Evolutionary conservation across 2,888 invertebrate species (phyloP), one percentile per base, ranked within the genome.

Genomic region (Sycophila texana): DNA sequence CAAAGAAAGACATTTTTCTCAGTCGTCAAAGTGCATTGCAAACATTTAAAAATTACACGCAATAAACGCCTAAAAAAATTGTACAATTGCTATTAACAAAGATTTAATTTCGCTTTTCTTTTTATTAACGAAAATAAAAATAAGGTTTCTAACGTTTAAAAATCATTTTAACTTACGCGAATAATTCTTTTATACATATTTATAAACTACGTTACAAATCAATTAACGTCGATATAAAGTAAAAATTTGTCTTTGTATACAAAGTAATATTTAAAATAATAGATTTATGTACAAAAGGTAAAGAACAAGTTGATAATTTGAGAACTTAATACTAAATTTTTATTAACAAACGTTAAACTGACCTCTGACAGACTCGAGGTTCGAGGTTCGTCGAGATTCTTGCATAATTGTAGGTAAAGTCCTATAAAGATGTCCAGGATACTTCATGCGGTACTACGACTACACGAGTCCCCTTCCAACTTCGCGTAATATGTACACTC

Each of bases 241-340:
- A 14, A 7, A 61, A 63, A 39, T 30, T 13, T 70, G 70, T 16
- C 7, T 68, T 60, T 53, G 13, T 60, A 16, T 60, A 16, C 7
- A 5, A 65, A 57, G 30, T n/a, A 71, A 58, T 51, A 60, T n/a
- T 58, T 30, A 12, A 66, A 65, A 30, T 26, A 63, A 63, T 2
- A 63, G 22, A 12, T 30, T 14, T 60, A 68, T 74, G 53, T 70
- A 78, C 53, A 78, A 63, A 30, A 78, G 51, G 18, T 22, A 58
- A 58, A 66, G 16, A 16, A 68, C 5, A 26, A 26, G 30, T 14
- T 49, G 18, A 63, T 47, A 49, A 26, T 49, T 26, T 55, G 39
- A 26, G 22, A 51, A 47, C 30, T 60, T 58, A 58, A 58, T 65
- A 70, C 51, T 53, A 67, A 76, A 4, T 39, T 58, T n/a, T 10